Evolutionary conservation across 2,888 invertebrate genomes (phyloP).

Genomic region (Chrysopilus asiliformis): DNA sequence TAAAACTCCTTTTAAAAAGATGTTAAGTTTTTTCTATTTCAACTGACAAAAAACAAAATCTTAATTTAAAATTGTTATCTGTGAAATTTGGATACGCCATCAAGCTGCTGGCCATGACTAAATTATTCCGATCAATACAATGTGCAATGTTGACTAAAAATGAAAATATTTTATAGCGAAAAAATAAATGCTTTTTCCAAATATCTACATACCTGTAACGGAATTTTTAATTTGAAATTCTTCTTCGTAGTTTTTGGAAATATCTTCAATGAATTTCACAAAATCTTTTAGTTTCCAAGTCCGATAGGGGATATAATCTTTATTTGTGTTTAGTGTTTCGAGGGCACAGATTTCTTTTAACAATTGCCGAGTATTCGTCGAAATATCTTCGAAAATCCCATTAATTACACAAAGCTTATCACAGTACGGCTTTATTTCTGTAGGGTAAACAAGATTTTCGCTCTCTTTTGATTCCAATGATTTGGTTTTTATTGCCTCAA

Average conservation of each 20-base stretch:
- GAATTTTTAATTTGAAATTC: constrained; percentile 24
- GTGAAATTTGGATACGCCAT: too few relatives aligned
- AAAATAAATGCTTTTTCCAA: too few relatives aligned
- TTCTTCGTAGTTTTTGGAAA: constrained; percentile 21
- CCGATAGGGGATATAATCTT: constrained; percentile 22
- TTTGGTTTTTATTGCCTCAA: constrained; percentile 28
- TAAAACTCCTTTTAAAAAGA: too few relatives aligned
- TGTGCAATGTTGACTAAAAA: too few relatives aligned
- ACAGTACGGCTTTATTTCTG: constrained; percentile 21
- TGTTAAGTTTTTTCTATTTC: too few relatives aligned
- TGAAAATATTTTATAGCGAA: too few relatives aligned
- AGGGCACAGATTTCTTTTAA: constrained; percentile 24
- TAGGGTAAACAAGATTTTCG: constrained; percentile 19
- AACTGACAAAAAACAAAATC: too few relatives aligned
- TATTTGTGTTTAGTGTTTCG: constrained; percentile 19
- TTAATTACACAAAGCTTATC: constrained; percentile 27
- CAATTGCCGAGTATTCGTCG: constrained; percentile 19
- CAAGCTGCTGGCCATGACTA: too few relatives aligned
- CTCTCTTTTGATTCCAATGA: constrained; percentile 17
- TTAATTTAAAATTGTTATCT: too few relatives aligned
- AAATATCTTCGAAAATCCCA: constrained; percentile 26
- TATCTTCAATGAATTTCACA: constrained; percentile 19
- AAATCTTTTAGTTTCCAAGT: constrained; percentile 28
- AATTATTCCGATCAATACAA: too few relatives aligned
- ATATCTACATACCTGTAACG: constrained; percentile 30